Conservation (phyloP, 2,888 invertebrate species). For the Bibio marci region DNA sequence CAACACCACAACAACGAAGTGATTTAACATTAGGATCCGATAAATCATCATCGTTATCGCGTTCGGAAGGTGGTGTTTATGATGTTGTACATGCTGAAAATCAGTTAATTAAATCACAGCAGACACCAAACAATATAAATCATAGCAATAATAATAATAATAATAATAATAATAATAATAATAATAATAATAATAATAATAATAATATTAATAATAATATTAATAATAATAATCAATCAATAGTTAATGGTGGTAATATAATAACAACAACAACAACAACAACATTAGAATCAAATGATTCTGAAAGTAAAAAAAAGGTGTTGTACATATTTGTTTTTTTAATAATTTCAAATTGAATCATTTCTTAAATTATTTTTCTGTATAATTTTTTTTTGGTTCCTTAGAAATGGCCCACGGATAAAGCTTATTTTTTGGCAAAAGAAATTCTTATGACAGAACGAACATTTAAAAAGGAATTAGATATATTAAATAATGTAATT, state of each 20-base stretch:
- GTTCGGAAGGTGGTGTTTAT: conserved; percentile 28
- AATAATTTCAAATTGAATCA: background rate
- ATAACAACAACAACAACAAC: conserved; percentile 3
- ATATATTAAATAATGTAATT: conserved; percentile 72
- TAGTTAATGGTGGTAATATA: background rate
- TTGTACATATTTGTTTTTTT: too few relatives aligned
- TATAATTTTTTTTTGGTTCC: conserved; percentile 11
- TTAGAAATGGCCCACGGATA: conserved; percentile 47
- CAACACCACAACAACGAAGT: conserved; percentile 20
- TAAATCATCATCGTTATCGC: conserved; percentile 27
- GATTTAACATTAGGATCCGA: conserved; percentile 27
- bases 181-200: too few relatives aligned
- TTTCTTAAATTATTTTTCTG: too few relatives aligned
- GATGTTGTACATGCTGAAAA: conserved; percentile 27
- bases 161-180: conserved; percentile 1
- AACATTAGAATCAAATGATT: conserved; percentile 5
- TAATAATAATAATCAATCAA: background rate
- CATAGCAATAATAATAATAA: background rate
- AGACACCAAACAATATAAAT: background rate
- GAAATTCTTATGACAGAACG: conserved; percentile 91
- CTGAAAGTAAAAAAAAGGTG: conserved; percentile 21
- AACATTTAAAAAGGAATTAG: conserved; percentile 86
- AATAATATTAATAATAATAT: too few relatives aligned
- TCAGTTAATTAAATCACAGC: conserved; percentile 16
- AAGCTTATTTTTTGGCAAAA: conserved; percentile 71